Evolutionary conservation across 2,113 vertebrate species (phyloP).

Genomic region (Alethe castanea): DNA sequence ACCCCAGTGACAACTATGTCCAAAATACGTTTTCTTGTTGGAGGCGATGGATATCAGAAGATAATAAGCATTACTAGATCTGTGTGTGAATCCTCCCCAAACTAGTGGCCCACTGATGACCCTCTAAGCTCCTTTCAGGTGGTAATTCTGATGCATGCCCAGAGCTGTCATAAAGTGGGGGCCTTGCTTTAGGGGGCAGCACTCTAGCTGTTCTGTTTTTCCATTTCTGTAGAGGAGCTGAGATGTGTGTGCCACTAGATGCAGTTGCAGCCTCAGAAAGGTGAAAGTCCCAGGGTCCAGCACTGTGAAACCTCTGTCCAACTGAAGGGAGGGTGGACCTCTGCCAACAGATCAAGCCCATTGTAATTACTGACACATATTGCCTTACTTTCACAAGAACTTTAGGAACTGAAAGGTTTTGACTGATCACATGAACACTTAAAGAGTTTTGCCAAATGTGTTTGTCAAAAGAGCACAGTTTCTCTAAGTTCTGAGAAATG

Average conservation of each 20-base stretch:
- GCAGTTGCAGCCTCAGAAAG: not conserved
- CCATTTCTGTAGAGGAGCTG: not conserved
- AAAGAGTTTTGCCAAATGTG: not conserved
- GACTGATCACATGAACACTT: not conserved
- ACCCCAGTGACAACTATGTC: not conserved
- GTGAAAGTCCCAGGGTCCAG: not conserved
- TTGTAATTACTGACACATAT: not conserved
- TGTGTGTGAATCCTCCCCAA: not conserved
- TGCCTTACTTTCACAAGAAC: not conserved
- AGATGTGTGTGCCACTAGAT: not conserved
- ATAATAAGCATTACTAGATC: not conserved
- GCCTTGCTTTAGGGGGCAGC: not conserved
- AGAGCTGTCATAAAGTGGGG: not conserved
- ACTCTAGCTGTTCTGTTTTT: not conserved
- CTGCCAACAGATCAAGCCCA: not conserved
- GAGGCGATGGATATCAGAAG: not conserved
- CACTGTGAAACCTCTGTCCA: rapidly evolving
- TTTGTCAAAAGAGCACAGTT: not conserved
- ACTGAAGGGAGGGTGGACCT: not conserved
- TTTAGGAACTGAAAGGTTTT: not conserved
- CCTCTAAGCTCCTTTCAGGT: not conserved
- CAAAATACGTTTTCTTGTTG: not conserved
- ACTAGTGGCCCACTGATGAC: not conserved
- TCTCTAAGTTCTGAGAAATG: not conserved
- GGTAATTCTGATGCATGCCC: not conserved